Evolutionary conservation across 2,113 vertebrate genomes (phyloP).

Genomic region (Pardalotus punctatus): DNA sequence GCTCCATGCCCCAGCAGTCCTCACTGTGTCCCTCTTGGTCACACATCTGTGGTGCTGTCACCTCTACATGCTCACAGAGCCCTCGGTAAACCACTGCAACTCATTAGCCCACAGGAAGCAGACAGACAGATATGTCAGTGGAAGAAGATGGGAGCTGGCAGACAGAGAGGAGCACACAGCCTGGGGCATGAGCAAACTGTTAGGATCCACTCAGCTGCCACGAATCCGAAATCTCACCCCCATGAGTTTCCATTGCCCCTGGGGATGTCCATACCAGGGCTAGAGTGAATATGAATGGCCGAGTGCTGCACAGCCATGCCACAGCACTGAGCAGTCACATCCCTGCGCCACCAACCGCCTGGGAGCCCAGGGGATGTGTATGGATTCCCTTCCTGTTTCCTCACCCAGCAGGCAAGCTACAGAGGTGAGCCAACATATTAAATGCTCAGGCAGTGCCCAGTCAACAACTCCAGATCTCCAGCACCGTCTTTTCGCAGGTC

Average conservation of each 20-base stretch:
- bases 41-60: rapidly evolving
- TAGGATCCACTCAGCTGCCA: not conserved
- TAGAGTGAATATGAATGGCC: not conserved
- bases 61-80: not conserved
- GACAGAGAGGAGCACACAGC: not conserved
- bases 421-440: rapidly evolving
- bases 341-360: not conserved
- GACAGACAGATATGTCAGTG: not conserved
- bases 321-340: not conserved
- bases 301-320: rapidly evolving
- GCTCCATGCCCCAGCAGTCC: not conserved
- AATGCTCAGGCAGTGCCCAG: not conserved
- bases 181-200: not conserved
- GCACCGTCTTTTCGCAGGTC: not conserved
- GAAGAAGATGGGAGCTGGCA: not conserved
- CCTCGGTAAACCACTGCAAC: not conserved
- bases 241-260: not conserved
- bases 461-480: not conserved
- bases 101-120: not conserved
- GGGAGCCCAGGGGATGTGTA: not conserved
- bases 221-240: not conserved
- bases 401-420: not conserved
- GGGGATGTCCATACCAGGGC: not conserved
- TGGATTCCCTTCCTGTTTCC: not conserved
- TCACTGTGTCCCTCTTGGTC: not conserved